These are phyloP conservation scores for Drosophila gaucha DNA, from an alignment of 2,888 invertebrate genomes.

Conservation along the genomic window DNA sequence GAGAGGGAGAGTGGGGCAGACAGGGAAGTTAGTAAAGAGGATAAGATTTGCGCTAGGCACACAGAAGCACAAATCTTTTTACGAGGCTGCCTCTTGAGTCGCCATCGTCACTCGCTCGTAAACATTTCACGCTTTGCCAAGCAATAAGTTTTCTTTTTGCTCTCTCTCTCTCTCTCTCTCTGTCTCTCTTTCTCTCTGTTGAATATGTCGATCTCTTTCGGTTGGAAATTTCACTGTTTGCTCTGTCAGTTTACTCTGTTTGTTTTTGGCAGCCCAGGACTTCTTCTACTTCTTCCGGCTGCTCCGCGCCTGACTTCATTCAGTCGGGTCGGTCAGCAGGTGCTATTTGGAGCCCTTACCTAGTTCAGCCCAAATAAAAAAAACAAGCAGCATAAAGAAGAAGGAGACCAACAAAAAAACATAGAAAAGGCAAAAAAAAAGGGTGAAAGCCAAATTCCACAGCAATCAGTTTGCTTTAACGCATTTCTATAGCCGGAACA, in stretches of 20 bases:
- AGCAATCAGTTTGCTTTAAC: slow-evolving; percentile 64
- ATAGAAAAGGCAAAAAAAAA: slow-evolving; percentile 13
- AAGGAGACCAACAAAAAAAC: slow-evolving; percentile 17
- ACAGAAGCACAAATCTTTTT: slow-evolving; percentile 60
- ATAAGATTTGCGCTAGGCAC: slow-evolving; percentile 59
- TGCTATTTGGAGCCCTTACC: slow-evolving; percentile 24
- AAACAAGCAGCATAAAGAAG: too few species aligned
- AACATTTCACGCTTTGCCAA: slow-evolving; percentile 80
- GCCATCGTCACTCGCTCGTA: slow-evolving; percentile 78
- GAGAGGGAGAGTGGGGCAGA: background rate
- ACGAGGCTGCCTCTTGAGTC: slow-evolving; percentile 59
- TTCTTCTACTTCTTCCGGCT: slow-evolving; percentile 17
- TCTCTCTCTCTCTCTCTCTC: background rate
- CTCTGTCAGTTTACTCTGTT: slow-evolving; percentile 68
- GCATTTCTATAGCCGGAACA: slow-evolving; percentile 74
- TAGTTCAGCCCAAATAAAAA: slow-evolving; percentile 21
- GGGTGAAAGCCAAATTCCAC: slow-evolving; percentile 69
- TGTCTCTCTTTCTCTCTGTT: slow-evolving; percentile 4
- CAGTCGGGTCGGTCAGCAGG: slow-evolving; percentile 43
- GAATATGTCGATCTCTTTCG: slow-evolving; percentile 40
- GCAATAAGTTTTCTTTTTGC: slow-evolving; percentile 64
- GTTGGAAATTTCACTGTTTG: slow-evolving; percentile 47
- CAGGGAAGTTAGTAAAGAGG: slow-evolving; percentile 46
- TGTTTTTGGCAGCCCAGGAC: slow-evolving; percentile 66
- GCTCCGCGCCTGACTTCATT: slow-evolving; percentile 31